Evolutionary conservation across 2,113 vertebrate genomes (phyloP).

Genomic region (Antigone vipio): DNA sequence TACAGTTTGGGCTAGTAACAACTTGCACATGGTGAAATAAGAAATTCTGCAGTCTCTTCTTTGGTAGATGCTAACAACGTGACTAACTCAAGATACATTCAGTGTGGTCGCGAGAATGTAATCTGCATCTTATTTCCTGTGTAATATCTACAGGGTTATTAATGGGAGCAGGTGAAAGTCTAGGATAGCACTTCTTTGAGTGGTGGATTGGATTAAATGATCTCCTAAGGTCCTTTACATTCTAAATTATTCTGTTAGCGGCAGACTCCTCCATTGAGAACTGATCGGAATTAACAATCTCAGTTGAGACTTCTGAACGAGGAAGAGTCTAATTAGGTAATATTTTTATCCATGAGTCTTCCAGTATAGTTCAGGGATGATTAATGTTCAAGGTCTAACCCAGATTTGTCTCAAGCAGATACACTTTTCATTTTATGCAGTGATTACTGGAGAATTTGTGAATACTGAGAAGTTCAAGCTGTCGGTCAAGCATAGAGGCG

Average conservation of each 20-base stretch:
- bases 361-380: not conserved
- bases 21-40: not conserved
- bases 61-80: not conserved
- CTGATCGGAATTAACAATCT: not conserved
- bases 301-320: not conserved
- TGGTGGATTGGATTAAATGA: not conserved
- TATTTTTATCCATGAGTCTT: not conserved
- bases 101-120: not conserved
- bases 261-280: not conserved
- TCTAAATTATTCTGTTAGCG: not conserved
- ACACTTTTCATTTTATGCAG: not conserved
- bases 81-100: not conserved
- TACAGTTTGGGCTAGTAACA: not conserved
- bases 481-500: not conserved
- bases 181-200: not conserved
- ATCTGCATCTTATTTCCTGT: not conserved
- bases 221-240: not conserved
- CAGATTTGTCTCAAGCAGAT: not conserved
- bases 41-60: not conserved
- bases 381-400: not conserved
- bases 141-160: not conserved
- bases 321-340: not conserved
- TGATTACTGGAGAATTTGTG: not conserved
- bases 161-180: not conserved
- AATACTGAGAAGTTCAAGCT: not conserved